A percentile compares a stretch with the other conserved stretches of the same genome.
Conservation (phyloP, 2,888 invertebrate genomes). For the Schrankia costaestrigalis region DNA sequence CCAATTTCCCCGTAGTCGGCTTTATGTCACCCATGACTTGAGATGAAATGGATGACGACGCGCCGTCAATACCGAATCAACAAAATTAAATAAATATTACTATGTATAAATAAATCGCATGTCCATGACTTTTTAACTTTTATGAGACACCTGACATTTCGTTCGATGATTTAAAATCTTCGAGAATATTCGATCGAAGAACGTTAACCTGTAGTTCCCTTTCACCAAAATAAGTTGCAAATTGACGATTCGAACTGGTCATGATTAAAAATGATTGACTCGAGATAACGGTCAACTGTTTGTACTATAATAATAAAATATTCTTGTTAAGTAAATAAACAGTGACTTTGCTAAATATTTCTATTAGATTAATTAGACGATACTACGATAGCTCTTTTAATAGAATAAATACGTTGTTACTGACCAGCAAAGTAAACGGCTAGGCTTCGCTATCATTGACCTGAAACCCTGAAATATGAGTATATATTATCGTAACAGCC, state of each 20-base stretch:
- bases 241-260: conserved; percentile 34
- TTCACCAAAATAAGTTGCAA: conserved; percentile 49
- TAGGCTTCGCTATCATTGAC: too few relatives aligned
- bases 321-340: conserved; percentile 17
- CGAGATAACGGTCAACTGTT: conserved; percentile 22
- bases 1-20: too few relatives aligned
- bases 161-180: conserved; percentile 32
- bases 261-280: conserved; percentile 43
- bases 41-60: too few relatives aligned
- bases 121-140: conserved; percentile 32
- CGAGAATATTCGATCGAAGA: conserved; percentile 20
- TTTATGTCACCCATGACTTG: too few relatives aligned
- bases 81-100: conserved; percentile 14
- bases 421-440: too few relatives aligned
- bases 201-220: conserved; percentile 44
- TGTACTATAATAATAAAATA: conserved; percentile 21
- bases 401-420: too few relatives aligned
- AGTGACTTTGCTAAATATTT: not conserved
- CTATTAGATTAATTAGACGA: too few relatives aligned
- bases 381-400: too few relatives aligned
- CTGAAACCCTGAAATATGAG: too few relatives aligned
- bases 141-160: conserved; percentile 42
- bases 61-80: too few relatives aligned
- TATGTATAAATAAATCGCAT: conserved; percentile 12
- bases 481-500: too few relatives aligned